Evolutionary conservation across 2,113 vertebrate genomes (phyloP), one percentile per base, ranked within the genome.

Genomic region (Rhinoptilus africanus): DNA sequence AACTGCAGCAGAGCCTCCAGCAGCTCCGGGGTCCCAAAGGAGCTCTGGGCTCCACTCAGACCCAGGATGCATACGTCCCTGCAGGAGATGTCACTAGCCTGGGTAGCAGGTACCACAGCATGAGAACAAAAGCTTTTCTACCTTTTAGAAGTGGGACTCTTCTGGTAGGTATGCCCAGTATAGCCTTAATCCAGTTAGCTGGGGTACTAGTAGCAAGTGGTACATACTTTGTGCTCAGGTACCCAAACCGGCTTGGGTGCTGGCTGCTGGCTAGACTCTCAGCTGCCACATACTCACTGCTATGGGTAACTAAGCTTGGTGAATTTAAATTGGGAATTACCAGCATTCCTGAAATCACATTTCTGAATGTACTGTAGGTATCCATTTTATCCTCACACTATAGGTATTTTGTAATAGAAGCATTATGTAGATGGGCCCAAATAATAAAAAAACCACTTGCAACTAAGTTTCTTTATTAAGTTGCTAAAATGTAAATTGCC

Each of bases 361-460:
- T 91, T 95, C 66, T 81, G 60, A 43, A 39, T 47, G 51, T n/a
- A 56, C 28, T 54, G 2, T 47, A 63, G 64, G 4, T 63, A 69
- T 43, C 11, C 18, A 6, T 85, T 88, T 72, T 85, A 56, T 75
- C 47, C 28, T 63, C 26, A 17, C 26, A 5, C 26, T 63, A 2
- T 10, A 35, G 32, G 37, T 12, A 43, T 92, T 79, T 69, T 77
- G 10, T 76, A 66, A 48, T 26, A 75, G 24, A n/a, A 39, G 27
- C 17, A 22, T 72, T 21, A 50, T 6, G 7, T 47, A 67, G 28
- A 50, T 64, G 21, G 28, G 13, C 10, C 14, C 74, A 80, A 86
- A 91, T 50, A 81, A 57, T 57, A 0, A 12, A 37, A 85, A 71
- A 47, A 7, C 0, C 1, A 43, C 21, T 39, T 64, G 30, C 50